Percentiles rank a stretch among this genome's conserved stretches.
These are phyloP conservation scores for Pseudolycoriella hygida DNA, from an alignment of 2,888 invertebrate genomes.

Conservation along the genomic window DNA sequence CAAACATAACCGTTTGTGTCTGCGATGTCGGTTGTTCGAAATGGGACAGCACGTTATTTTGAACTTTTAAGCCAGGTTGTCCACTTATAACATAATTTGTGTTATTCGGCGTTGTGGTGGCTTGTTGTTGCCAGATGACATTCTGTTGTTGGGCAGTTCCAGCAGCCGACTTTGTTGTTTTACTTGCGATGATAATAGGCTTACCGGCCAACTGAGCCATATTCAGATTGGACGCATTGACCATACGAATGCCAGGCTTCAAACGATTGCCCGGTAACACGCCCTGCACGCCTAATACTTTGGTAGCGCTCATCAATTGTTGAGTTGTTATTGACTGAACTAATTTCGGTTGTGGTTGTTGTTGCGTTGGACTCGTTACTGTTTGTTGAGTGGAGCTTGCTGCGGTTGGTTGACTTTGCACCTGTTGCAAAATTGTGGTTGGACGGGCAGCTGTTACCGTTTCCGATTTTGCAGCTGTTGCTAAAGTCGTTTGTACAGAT, in stretches of 20 bases:
- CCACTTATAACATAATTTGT: constrained; percentile 23
- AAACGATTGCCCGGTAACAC: constrained; percentile 9
- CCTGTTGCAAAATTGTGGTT: constrained; percentile 9
- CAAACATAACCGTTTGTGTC: constrained; percentile 28
- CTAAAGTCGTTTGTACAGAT: constrained; percentile 18
- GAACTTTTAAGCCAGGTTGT: constrained; percentile 23
- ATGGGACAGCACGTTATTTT: constrained; percentile 18
- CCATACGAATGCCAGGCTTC: constrained; percentile 28
- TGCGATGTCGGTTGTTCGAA: constrained; percentile 11
- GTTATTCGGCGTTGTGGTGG: constrained; percentile 7
- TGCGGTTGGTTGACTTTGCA: constrained; percentile 14
- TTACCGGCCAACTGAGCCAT: constrained; percentile 37
- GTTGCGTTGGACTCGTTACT: constrained; percentile 16
- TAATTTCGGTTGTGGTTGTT: constrained; percentile 14
- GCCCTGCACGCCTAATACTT: constrained; percentile 24
- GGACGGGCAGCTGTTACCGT: constrained; percentile 7
- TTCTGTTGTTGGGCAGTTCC: constrained; percentile 14
- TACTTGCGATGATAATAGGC: constrained; percentile 35
- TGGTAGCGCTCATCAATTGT: constrained; percentile 30
- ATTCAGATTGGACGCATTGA: constrained; percentile 29
- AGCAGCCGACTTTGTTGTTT: constrained; percentile 24
- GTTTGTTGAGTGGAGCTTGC: constrained; percentile 12
- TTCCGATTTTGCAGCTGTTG: constrained; percentile 10
- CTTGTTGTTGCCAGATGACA: constrained; percentile 26
- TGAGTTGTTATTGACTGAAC: constrained; percentile 21